Base-by-base conservation (phyloP, 2,888 invertebrate species). In the Conistra vaccinii region DNA sequence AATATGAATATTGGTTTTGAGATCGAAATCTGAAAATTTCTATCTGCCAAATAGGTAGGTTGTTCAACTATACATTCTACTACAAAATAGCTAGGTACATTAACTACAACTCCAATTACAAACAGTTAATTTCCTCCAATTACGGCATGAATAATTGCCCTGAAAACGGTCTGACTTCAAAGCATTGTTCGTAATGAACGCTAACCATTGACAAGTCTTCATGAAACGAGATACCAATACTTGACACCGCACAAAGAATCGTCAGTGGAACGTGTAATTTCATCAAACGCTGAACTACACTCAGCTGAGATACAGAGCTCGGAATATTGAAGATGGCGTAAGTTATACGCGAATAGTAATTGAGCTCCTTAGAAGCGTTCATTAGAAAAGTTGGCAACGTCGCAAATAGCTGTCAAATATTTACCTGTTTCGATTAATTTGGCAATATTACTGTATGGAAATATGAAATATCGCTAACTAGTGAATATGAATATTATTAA, bases 251-350 rank as follows among this genome's bases (percentile, higher is more conserved):
- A 76, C 85, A 80, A 84, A 88, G 81, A 85, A 85, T 73, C 74
- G 73, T 72, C 76, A 82, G 73, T 73, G 81, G 74, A 76, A 81
- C 84, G 85, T 85, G 85, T 85, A 90, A 89, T 87, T 87, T 83
- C 73, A 86, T 84, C 76, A 77, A 76, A 77, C 71, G 73, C 80
- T 83, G 83, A 81, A 86, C 79, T 86, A 84, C 78, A 83, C 76
- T 78, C 75, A 63, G 73, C 67, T 73, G 70, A 70, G 78, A 80
- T 80, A 80, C 80, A 84, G 39, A 53, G 17, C 29, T 51, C 39
- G 23, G 23, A 26, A 48, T 61, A 26, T 61, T 42, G 32, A 14
- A 12, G 48, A 12, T 51, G 73, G 55, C 39, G 17, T 48, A 55
- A 55, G 55, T 55, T 39, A 29, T 17, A 51, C n/a, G 51, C 60